phyloP scores from a whole-genome alignment of 1,140 invertebrate species.

The Notospermus geniculatus region DNA sequence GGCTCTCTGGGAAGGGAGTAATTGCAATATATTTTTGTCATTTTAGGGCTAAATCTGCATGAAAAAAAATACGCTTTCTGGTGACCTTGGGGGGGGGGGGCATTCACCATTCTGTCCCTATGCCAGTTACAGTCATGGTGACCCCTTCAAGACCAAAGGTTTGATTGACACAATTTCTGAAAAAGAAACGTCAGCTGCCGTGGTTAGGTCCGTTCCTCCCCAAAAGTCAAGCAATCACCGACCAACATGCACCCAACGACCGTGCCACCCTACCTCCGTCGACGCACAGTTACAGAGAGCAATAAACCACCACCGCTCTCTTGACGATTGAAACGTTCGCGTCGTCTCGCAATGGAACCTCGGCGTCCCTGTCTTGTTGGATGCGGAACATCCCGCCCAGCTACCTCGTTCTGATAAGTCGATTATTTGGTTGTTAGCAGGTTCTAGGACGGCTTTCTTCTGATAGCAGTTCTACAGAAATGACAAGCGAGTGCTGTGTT shows the following conservation, averaged over 20 bases:
- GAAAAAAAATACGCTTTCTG: too few species aligned
- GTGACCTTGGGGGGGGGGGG: too few species aligned
- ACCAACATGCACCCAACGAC: not conserved
- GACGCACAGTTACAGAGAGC: conserved; percentile 28
- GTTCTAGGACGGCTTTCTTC: conserved; percentile 67
- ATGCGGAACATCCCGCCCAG: conserved; percentile 23
- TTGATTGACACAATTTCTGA: too few species aligned
- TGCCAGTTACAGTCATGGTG: too few species aligned
- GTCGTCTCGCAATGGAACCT: conserved; percentile 53
- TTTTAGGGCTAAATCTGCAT: too few species aligned
- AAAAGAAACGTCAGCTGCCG: too few species aligned
- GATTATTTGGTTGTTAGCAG: conserved; percentile 72
- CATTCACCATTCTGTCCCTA: too few species aligned
- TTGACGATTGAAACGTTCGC: conserved; percentile 29
- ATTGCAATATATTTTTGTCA: too few species aligned
- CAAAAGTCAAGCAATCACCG: too few species aligned
- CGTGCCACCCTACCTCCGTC: conserved; percentile 21
- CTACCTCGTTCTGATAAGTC: conserved; percentile 60
- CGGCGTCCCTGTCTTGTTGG: conserved; percentile 53
- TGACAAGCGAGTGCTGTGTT: not conserved
- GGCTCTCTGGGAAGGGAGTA: too few species aligned
- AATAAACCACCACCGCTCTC: conserved; percentile 46
- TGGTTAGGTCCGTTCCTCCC: too few species aligned
- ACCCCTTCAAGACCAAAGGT: too few species aligned
- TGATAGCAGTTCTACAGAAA: conserved; percentile 66